phyloP scores from a whole-genome alignment of 2,888 invertebrate species.

The Aphodius sticticus region DNA sequence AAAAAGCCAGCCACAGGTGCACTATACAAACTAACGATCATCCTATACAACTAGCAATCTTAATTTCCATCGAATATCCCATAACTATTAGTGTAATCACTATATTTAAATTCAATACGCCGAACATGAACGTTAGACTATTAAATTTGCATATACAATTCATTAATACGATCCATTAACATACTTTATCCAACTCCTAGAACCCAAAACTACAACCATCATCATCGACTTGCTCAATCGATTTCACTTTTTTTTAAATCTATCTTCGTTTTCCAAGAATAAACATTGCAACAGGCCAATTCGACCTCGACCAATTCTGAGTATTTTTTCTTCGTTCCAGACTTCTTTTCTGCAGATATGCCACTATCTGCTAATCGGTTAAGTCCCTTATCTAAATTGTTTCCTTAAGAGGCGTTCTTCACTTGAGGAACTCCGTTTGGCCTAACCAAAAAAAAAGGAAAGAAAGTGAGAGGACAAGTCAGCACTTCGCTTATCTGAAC shows the following conservation, averaged over 20 bases:
- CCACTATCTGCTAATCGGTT: background rate
- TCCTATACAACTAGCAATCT: background rate
- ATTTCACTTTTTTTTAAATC: background rate
- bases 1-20: too few relatives aligned
- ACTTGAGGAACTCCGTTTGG: background rate
- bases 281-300: too few relatives aligned
- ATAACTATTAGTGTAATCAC: slow-evolving; percentile 4
- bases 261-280: background rate
- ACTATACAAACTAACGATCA: too few relatives aligned
- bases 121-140: background rate
- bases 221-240: background rate
- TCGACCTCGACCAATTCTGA: too few relatives aligned
- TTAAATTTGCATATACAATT: background rate
- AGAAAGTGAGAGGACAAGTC: background rate
- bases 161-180: background rate
- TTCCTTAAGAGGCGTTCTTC: background rate
- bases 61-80: background rate
- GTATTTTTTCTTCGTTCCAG: too few relatives aligned
- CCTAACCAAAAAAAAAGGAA: background rate
- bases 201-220: background rate
- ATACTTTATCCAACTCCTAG: background rate
- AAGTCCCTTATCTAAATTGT: background rate
- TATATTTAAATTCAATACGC: slow-evolving; percentile 4
- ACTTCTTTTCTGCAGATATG: background rate
- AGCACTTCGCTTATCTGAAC: background rate